These are phyloP conservation scores for Indicator indicator DNA, from an alignment of 2,113 vertebrate genomes.

Conservation along the genomic window DNA sequence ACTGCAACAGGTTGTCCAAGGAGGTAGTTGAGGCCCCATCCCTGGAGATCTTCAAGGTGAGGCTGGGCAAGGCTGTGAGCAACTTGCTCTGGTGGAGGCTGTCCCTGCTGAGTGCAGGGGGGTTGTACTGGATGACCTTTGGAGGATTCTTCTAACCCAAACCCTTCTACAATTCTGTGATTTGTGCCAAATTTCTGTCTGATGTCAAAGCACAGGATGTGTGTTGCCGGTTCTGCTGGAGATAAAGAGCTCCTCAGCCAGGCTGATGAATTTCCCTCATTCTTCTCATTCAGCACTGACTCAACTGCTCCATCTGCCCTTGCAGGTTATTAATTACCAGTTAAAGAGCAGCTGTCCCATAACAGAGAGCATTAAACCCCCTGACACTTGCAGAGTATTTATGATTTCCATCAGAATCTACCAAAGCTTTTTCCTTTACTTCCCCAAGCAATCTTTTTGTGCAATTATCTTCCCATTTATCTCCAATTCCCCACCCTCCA, in stretches of 20 bases:
- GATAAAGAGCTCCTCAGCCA: neutral
- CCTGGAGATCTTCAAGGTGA: too few species aligned
- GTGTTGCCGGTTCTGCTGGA: neutral
- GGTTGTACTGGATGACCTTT: too few species aligned
- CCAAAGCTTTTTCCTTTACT: conserved; percentile 43
- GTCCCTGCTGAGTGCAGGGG: too few species aligned
- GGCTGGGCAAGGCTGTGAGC: too few species aligned
- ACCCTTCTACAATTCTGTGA: too few species aligned
- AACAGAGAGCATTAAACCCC: conserved; percentile 47
- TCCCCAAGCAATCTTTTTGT: conserved; percentile 51
- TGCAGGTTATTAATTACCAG: conserved; percentile 67
- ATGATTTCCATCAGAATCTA: conserved; percentile 45
- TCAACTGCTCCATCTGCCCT: conserved; percentile 62
- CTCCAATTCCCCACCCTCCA: neutral
- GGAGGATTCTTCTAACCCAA: too few species aligned
- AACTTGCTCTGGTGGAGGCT: too few species aligned
- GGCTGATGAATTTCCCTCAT: neutral
- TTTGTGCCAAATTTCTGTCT: too few species aligned
- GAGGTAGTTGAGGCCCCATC: too few species aligned
- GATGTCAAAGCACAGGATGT: too few species aligned
- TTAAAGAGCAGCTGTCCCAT: conserved; percentile 66
- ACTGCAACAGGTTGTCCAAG: too few species aligned
- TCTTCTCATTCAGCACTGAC: conserved; percentile 19
- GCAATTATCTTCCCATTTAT: conserved; percentile 36
- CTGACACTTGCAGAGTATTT: neutral